Base-by-base conservation (phyloP, 2,113 vertebrate species). In the Nibea albiflora region DNA sequence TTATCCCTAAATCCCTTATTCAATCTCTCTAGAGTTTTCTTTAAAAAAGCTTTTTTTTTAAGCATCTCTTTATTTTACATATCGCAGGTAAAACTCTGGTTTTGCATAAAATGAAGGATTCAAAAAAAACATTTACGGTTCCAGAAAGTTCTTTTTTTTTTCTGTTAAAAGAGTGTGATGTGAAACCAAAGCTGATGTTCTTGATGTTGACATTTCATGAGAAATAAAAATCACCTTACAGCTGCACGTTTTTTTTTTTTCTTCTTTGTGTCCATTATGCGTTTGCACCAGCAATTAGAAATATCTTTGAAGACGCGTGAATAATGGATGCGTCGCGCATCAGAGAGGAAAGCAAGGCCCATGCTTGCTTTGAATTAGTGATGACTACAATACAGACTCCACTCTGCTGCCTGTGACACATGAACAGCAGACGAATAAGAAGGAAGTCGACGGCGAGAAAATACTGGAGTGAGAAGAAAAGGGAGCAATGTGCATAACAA, bases 301-400 rank as follows among this genome's bases (percentile, higher is more conserved):
- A 72, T 52, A 81, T 77, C 24, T 84, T 80, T 66, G 20, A 66
- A 44, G 39, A 52, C 4, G 44, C 57, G 52, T 88, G 73, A 93
- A 87, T 83, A 91, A 90, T 83, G 54, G 65, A 74, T 71, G 73
- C 63, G 58, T 76, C 69, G 75, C 64, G 75, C 79, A 81, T 79
- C 73, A 68, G 74, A 76, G 68, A 73, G 66, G 46, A 66, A 84
- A 91, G 84, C 61, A 78, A 70, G 65, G 68, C 49, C 16, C 63
- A 26, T 73, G 80, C 78, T 88, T 58, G 39, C 84, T 81, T 79
- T 93, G 89, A 91, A 93, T 89, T 84, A 88, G 71, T 83, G 76
- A 92, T 86, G 80, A 88, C 78, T 75, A 68, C 76, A 53, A 70
- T 5, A 39, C 73, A 71, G 71, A 67, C 62, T 79, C 42, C 71